These are phyloP conservation scores for Characodon lateralis DNA, from an alignment of 2,797 vertebrate species.

Conservation along the genomic window DNA sequence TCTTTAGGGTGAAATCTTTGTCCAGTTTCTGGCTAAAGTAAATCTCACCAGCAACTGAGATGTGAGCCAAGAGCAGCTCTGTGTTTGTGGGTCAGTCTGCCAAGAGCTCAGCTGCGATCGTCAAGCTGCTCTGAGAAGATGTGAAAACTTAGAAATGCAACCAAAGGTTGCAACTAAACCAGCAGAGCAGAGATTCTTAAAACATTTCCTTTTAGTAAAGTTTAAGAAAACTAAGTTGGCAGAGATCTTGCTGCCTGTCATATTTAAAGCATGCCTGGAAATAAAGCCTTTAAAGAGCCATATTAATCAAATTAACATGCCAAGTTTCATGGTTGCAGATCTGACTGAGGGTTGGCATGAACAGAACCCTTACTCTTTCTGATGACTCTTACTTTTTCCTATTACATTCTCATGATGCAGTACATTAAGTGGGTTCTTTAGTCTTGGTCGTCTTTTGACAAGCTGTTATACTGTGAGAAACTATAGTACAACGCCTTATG, in stretches of 20 bases:
- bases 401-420: not conserved
- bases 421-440: not conserved
- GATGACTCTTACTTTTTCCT: not conserved
- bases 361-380: not conserved
- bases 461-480: not conserved
- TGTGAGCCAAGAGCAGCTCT: constrained; percentile 26
- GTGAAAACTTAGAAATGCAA: constrained; percentile 26
- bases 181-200: not conserved
- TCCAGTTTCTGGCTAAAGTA: constrained; percentile 31
- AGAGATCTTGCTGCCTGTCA: no score
- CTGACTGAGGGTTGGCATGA: not conserved
- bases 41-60: constrained; percentile 43
- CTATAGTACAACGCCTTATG: not conserved
- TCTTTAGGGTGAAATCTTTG: constrained; percentile 20
- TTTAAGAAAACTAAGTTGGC: no score
- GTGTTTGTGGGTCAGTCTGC: constrained; percentile 59
- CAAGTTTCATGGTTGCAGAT: not conserved
- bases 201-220: not conserved
- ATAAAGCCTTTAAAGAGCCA: no score
- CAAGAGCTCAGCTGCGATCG: constrained; percentile 39
- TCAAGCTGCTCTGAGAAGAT: constrained; percentile 41
- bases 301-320: no score
- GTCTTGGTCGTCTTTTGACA: not conserved
- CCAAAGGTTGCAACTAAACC: not conserved
- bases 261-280: no score